Evolutionary conservation across 1,140 invertebrate species (phyloP), one percentile per base, ranked within the genome.

Genomic region (Drosophila rhopaloa): DNA sequence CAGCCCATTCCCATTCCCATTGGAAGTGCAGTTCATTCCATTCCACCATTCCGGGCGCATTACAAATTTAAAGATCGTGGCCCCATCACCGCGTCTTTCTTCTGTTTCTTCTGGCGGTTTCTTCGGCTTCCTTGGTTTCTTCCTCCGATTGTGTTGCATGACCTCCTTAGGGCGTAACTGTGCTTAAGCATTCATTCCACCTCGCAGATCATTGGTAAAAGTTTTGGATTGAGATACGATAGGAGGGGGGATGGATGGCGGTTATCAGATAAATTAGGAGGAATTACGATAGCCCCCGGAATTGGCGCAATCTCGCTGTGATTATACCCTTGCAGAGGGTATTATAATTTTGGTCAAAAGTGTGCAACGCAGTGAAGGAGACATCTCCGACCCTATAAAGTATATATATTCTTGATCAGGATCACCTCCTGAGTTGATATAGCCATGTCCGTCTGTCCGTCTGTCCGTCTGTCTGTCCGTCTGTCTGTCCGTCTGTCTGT

Each of bases 131-230:
- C 46, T 50, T 67, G 46, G 54, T 8, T 32, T 32, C 29, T 32
- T 32, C 73, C 46, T 32, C 73, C 46, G 73, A 55, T 67, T 60
- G 61, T 76, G 72, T 61, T 68, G 67, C 72, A 79, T 84, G 81
- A 84, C 81, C 81, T 84, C 81, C 81, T 84, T 83, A 84, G 80
- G 81, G 81, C 80, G 81, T 83, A 82, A 82, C 81, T 79, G 79
- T 82, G 80, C 75, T 77, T 77, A 71, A 77, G 74, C 75, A 77
- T 77, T 40, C 72, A 75, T 43, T 62, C 46, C 71, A 51, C 51
- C 60, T 47, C 19, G 48, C 50, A 53, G 51, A 75, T 74, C 66
- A 41, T 74, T 62, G 24, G 37, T 43, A 41, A 60, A 60, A 59
- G 54, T 37, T 37, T 53, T 29, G 29, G 60, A 27, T 35, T 14